Evolutionary conservation across 2,797 vertebrate genomes (phyloP), one percentile per base, ranked within the genome.

Genomic region (Tapera naevia): DNA sequence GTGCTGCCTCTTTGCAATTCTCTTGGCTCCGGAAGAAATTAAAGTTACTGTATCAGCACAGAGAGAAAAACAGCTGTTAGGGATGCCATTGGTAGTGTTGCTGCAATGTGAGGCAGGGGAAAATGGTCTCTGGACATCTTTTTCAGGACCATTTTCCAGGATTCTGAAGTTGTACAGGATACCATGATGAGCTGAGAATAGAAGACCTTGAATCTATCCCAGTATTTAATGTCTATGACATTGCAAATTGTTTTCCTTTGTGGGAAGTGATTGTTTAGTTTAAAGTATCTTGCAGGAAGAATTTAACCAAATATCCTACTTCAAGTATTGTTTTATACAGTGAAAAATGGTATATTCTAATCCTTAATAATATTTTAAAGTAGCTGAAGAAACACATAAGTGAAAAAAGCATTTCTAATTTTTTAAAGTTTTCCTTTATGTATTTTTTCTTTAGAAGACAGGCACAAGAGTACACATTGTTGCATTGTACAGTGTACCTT

Each of bases 401-500:
- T n/a, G 18, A 5, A 25, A 80, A 73, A 21, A 39, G 0, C 2
- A 12, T 3, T 62, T 67, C 2, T 62, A 23, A 19, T 86, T 70
- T 69, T 50, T 50, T 8, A 51, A 51, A 45, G 41, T 8, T 41
- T n/a, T 84, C 19, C 7, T 35, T 43, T 69, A 33, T 13, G 11
- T 13, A 27, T n/a, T 32, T 70, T 23, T 91, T 43, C 23, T 54
- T 84, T 79, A 33, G 27, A 46, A 30, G 7, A 69, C 15, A 33
- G 11, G 32, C 4, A 11, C 0, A 4, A 48, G 23, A 64, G 37
- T n/a, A 28, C 3, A 9, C 2, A 1, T 10, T 7, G 7, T 35
- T 91, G n/a, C 13, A 9, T 10, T 71, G 25, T 24, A 45, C 18
- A 22, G 7, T 19, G 24, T 53, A 39, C 11, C 13, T 82, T 73